These are phyloP conservation scores for Danaus plexippus DNA, from an alignment of 1,140 invertebrate species.

Conservation along the genomic window DNA sequence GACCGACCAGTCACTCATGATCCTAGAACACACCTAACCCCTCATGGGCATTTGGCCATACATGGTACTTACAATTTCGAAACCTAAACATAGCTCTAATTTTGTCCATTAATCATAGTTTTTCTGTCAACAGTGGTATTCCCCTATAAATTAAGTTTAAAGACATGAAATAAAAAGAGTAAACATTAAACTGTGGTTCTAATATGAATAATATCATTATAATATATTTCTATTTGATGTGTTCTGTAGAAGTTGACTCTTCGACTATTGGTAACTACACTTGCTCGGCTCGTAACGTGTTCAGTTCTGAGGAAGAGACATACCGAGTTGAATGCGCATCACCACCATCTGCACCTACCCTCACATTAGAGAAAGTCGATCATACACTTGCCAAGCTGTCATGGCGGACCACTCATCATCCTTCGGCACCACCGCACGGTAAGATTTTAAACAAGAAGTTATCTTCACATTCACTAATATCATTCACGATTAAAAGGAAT, in stretches of 20 bases:
- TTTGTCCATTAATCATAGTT: no score
- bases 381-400: slow-evolving; percentile 47
- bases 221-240: neutral
- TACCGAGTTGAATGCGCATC: slow-evolving; percentile 81
- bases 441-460: slow-evolving; percentile 6
- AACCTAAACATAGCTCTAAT: no score
- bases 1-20: slow-evolving; percentile 79
- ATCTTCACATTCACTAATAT: no score
- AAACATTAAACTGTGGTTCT: no score
- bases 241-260: slow-evolving; percentile 62
- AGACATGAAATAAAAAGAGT: no score
- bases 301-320: slow-evolving; percentile 81
- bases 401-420: slow-evolving; percentile 53
- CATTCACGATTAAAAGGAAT: no score
- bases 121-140: no score
- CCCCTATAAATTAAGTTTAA: no score
- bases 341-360: slow-evolving; percentile 75
- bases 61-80: slow-evolving; percentile 64
- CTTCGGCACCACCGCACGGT: slow-evolving; percentile 53
- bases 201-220: neutral
- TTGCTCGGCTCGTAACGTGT: slow-evolving; percentile 82
- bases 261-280: slow-evolving; percentile 83
- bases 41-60: slow-evolving; percentile 79
- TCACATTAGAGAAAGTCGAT: slow-evolving; percentile 57
- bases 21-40: slow-evolving; percentile 76